Conservation (phyloP, 2,888 invertebrate species). For the Leptura quadrifasciata region DNA sequence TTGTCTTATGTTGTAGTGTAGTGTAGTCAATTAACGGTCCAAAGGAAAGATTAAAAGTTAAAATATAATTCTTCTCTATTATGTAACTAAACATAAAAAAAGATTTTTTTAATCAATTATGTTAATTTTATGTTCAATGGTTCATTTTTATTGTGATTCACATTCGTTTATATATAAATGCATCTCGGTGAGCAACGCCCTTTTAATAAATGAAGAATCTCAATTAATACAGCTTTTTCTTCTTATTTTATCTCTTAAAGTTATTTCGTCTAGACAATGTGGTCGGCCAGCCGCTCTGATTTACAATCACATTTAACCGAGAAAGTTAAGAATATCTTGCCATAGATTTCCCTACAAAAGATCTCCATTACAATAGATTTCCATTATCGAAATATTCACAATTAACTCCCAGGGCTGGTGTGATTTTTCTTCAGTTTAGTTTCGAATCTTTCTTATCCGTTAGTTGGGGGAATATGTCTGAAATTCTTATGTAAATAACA, state of each 20-base stretch:
- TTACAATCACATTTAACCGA: slow-evolving; percentile 20
- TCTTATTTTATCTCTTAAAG: background rate
- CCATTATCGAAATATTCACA: slow-evolving; percentile 41
- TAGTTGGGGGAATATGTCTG: slow-evolving; percentile 1
- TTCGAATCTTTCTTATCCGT: background rate
- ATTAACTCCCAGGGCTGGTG: slow-evolving; percentile 37
- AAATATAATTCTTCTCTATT: too few species aligned
- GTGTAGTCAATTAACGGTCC: too few species aligned
- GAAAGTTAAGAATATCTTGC: slow-evolving; percentile 29
- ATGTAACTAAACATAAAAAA: too few species aligned
- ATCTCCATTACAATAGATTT: slow-evolving; percentile 34
- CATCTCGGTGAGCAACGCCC: too few species aligned
- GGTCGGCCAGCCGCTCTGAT: background rate
- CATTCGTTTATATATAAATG: too few species aligned
- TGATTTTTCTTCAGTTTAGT: slow-evolving; percentile 32
- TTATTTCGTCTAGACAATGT: slow-evolving; percentile 31
- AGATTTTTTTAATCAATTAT: too few species aligned
- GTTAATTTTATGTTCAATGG: too few species aligned
- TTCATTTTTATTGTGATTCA: too few species aligned
- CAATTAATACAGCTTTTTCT: background rate
- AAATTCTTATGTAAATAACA: background rate
- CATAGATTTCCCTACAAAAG: slow-evolving; percentile 28
- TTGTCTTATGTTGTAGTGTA: too few species aligned
- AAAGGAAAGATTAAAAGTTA: too few species aligned
- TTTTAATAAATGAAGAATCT: background rate